These are phyloP conservation scores for Bucorvus abyssinicus DNA, from an alignment of 2,797 vertebrate species.

Conservation along the genomic window DNA sequence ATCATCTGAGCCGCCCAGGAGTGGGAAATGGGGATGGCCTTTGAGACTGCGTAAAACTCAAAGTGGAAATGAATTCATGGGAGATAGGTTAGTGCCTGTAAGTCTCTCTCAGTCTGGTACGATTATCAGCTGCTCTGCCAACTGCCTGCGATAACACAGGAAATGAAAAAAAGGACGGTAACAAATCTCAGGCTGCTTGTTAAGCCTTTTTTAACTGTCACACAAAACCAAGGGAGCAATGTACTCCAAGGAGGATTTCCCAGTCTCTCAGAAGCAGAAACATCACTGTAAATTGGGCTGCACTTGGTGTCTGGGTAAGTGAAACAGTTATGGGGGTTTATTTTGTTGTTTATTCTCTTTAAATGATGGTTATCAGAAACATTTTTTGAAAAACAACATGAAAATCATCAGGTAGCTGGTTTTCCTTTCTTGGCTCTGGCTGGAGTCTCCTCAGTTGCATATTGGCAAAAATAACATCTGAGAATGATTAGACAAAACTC, in stretches of 20 bases:
- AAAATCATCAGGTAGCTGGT: neutral
- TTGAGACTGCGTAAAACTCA: neutral
- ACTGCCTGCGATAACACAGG: neutral
- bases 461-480: neutral
- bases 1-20: neutral
- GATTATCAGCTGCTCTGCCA: neutral
- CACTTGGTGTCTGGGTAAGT: neutral
- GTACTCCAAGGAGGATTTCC: neutral
- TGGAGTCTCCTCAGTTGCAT: neutral
- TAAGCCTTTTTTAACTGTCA: neutral
- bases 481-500: neutral
- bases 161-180: neutral
- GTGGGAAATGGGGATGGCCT: neutral
- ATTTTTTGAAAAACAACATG: neutral
- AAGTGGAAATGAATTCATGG: neutral
- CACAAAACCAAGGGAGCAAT: neutral
- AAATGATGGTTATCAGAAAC: neutral
- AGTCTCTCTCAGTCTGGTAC: neutral
- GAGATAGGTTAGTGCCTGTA: neutral
- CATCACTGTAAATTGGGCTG: neutral
- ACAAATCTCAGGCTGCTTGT: neutral
- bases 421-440: neutral
- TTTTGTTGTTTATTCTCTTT: neutral
- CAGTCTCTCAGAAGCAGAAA: neutral
- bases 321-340: neutral